Evolutionary conservation across 2,888 invertebrate genomes (phyloP).

Genomic region (Cryptophagus acutangulus): DNA sequence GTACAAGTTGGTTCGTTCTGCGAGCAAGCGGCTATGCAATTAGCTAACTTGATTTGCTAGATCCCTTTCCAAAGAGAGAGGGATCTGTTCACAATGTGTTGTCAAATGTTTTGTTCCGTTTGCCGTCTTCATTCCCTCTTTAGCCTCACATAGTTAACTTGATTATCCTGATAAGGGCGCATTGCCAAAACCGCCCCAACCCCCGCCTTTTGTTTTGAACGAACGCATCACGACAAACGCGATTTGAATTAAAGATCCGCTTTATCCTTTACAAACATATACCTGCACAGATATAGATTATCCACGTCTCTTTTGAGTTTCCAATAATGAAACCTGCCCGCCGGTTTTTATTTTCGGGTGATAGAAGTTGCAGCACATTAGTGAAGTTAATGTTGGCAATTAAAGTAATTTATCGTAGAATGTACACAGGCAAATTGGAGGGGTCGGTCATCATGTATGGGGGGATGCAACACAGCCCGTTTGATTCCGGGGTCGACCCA

Average conservation of each 20-base stretch:
- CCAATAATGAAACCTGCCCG: too few species aligned
- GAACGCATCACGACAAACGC: too few species aligned
- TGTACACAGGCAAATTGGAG: conserved; percentile 34
- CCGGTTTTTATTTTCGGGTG: conserved; percentile 1
- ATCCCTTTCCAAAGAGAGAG: conserved; percentile 48
- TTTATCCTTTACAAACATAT: too few species aligned
- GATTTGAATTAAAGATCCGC: conserved; percentile 36
- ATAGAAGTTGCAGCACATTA: conserved; percentile 31
- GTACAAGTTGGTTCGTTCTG: too few species aligned
- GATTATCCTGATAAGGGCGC: too few species aligned
- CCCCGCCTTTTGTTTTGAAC: conserved; percentile 38
- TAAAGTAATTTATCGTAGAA: conserved; percentile 44
- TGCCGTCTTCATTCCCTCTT: conserved; percentile 39
- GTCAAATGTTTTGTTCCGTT: conserved; percentile 46
- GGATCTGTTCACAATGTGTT: conserved; percentile 48
- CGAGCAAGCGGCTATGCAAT: conserved; percentile 42
- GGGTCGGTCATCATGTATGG: conserved; percentile 23
- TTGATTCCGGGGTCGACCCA: conserved; percentile 29
- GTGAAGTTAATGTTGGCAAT: conserved; percentile 43
- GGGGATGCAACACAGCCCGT: not conserved
- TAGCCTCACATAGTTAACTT: conserved; percentile 32
- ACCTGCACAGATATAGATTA: too few species aligned
- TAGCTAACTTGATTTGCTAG: conserved; percentile 51
- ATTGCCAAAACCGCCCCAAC: too few species aligned
- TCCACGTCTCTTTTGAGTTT: too few species aligned